Evolutionary conservation across 1,140 invertebrate species (phyloP).

Genomic region (Apis dorsata): DNA sequence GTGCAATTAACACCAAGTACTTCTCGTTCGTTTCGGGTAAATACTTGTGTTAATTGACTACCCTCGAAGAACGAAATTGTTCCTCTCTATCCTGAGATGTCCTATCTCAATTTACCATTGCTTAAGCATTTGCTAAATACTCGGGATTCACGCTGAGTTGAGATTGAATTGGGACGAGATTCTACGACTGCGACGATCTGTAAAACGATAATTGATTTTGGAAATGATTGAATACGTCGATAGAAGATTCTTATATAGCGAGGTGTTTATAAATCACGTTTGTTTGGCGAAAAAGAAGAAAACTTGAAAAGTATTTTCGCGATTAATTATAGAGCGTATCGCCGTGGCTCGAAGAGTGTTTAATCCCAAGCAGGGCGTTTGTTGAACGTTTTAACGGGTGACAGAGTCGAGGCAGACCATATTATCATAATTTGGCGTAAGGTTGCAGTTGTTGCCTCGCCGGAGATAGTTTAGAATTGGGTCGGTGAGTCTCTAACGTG

Average conservation of each 20-base stretch:
- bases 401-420: not conserved
- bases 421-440: conserved; percentile 14
- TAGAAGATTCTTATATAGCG: not conserved
- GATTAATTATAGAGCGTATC: not conserved
- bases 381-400: conserved; percentile 2
- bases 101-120: not conserved
- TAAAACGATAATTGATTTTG: not conserved
- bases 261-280: too few species aligned
- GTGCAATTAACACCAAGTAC: not conserved
- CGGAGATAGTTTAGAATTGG: not conserved
- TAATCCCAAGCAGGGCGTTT: not conserved
- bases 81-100: not conserved
- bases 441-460: not conserved
- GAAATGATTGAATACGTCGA: not conserved
- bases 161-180: not conserved
- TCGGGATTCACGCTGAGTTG: not conserved
- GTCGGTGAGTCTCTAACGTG: not conserved
- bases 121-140: not conserved
- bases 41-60: conserved; percentile 35
- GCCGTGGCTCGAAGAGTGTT: not conserved
- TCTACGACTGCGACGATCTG: not conserved
- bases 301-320: not conserved
- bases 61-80: not conserved
- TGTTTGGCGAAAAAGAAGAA: too few species aligned
- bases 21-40: not conserved